These are phyloP conservation scores for Whitmania pigra DNA, from an alignment of 1,140 invertebrate species.

Conservation along the genomic window DNA sequence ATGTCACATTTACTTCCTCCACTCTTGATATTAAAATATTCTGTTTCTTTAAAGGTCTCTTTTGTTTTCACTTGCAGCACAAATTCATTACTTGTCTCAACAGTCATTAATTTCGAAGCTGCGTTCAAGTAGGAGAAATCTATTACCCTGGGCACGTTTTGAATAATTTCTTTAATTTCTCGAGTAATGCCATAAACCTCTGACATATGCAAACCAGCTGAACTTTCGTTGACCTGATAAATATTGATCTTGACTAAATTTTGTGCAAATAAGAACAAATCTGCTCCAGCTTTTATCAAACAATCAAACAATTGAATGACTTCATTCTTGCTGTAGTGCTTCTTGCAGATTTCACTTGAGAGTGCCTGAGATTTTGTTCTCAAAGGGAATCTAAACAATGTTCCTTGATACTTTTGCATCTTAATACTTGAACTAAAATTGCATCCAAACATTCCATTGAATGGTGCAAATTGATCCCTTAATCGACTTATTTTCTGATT, in stretches of 20 bases:
- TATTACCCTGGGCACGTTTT: too few relatives aligned
- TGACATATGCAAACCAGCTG: too few relatives aligned
- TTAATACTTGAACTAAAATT: slow-evolving; percentile 18
- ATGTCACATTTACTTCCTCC: background rate
- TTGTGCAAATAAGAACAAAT: slow-evolving; percentile 36
- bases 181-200: too few relatives aligned
- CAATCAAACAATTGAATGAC: slow-evolving; percentile 30
- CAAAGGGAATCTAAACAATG: slow-evolving; percentile 33
- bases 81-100: too few relatives aligned
- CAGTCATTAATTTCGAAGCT: too few relatives aligned
- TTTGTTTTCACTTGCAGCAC: too few relatives aligned
- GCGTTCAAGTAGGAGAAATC: too few relatives aligned
- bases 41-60: too few relatives aligned
- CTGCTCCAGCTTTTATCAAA: slow-evolving; percentile 28
- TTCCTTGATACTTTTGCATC: slow-evolving; percentile 29
- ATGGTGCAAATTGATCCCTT: slow-evolving; percentile 31
- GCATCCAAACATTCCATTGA: slow-evolving; percentile 31
- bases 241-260: slow-evolving; percentile 32
- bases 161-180: too few relatives aligned
- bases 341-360: slow-evolving; percentile 31
- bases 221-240: slow-evolving; percentile 26
- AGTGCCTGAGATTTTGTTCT: slow-evolving; percentile 29
- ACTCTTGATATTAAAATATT: too few relatives aligned
- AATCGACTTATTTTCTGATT: slow-evolving; percentile 26
- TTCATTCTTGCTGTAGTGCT: slow-evolving; percentile 30